These are phyloP conservation scores for Tichodroma muraria DNA, from an alignment of 2,113 vertebrate species.

Conservation along the genomic window DNA sequence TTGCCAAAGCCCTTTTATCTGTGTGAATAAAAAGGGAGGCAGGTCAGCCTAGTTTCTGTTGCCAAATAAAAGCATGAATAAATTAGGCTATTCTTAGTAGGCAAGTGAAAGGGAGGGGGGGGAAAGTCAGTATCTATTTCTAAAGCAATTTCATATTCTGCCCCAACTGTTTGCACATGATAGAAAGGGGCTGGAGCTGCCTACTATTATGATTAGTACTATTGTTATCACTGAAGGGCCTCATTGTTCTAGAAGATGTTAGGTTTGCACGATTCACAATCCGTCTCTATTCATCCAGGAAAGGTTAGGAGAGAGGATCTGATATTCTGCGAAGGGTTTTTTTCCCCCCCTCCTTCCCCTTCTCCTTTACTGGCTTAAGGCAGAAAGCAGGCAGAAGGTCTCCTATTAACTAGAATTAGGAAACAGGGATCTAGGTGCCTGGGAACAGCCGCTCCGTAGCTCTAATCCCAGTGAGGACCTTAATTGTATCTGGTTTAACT, in stretches of 20 bases:
- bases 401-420: conserved; percentile 67
- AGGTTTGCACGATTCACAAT: conserved; percentile 56
- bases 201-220: conserved; percentile 59
- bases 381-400: conserved; percentile 65
- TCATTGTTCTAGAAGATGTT: conserved; percentile 63
- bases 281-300: conserved; percentile 47
- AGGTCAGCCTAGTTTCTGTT: conserved; percentile 58
- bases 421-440: conserved; percentile 45
- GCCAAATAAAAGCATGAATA: conserved; percentile 63
- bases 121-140: conserved; percentile 57
- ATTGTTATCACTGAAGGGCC: conserved; percentile 52
- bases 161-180: conserved; percentile 61
- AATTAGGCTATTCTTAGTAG: conserved; percentile 74
- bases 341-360: background rate
- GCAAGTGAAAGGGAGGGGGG: conserved; percentile 41
- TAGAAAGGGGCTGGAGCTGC: conserved; percentile 59
- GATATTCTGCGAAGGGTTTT: conserved; percentile 56
- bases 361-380: conserved; percentile 54
- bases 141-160: conserved; percentile 64
- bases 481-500: conserved; percentile 65
- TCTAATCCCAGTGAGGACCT: conserved; percentile 67
- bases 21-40: conserved; percentile 51
- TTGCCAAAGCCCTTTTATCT: conserved; percentile 51
- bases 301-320: conserved; percentile 53
- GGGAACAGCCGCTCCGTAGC: conserved; percentile 49